Evolutionary conservation across 2,797 vertebrate species (phyloP).

Genomic region (Girardinus metallicus): DNA sequence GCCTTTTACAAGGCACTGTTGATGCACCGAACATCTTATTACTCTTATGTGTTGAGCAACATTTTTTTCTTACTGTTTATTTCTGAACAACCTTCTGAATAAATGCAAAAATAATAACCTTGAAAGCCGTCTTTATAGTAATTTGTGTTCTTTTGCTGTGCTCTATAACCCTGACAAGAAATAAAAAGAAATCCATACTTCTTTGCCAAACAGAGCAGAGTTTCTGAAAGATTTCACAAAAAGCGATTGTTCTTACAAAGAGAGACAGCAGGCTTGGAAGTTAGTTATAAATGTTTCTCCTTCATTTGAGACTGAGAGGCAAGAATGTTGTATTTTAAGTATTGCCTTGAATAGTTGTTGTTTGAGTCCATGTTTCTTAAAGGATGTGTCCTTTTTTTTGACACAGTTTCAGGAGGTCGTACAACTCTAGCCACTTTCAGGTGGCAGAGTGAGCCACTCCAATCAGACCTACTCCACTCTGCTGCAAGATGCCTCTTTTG

Average conservation of each 20-base stretch:
- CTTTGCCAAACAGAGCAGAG: conserved; percentile 1
- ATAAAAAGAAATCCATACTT: conserved; percentile 11
- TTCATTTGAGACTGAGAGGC: conserved; percentile 23
- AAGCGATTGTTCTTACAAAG: conserved; percentile 4
- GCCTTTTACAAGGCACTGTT: neutral
- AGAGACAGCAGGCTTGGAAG: conserved; percentile 14
- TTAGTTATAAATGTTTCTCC: conserved; percentile 7
- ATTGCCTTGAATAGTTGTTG: conserved; percentile 20
- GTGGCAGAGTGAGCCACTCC: conserved; percentile 8
- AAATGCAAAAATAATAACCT: neutral
- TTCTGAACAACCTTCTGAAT: neutral
- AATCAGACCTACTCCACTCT: neutral
- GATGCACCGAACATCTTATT: neutral
- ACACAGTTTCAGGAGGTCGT: neutral
- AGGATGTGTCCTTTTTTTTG: conserved; percentile 30
- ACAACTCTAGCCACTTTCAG: neutral
- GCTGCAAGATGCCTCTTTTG: conserved; percentile 1
- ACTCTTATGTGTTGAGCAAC: neutral
- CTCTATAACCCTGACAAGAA: conserved; percentile 22
- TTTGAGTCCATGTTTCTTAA: conserved; percentile 41
- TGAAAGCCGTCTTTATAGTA: neutral
- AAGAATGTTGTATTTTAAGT: conserved; percentile 24
- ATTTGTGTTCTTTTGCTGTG: conserved; percentile 7
- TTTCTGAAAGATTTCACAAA: conserved; percentile 1
- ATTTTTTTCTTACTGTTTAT: neutral